Conservation (phyloP, 2,797 vertebrate genomes). For the Onychomys arenicola region DNA sequence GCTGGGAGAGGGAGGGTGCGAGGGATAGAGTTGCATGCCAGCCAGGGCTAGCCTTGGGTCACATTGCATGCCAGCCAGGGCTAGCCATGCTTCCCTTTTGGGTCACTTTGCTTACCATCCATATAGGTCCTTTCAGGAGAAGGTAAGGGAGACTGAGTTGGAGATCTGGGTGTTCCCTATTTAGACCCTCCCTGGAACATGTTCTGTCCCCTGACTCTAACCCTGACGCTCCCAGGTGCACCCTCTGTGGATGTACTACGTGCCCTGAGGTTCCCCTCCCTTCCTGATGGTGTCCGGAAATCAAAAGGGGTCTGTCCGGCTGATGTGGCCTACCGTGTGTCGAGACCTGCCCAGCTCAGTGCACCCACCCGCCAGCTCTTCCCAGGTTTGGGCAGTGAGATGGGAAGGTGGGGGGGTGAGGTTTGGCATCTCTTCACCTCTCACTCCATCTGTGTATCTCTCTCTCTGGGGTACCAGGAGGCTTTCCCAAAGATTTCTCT, state of each 20-base stretch:
- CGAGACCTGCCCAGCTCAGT: conserved; percentile 94
- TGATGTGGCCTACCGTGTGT: conserved; percentile 92
- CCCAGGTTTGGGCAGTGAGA: conserved; percentile 87
- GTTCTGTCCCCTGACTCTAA: neutral
- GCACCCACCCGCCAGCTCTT: conserved; percentile 96
- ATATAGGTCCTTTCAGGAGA: neutral
- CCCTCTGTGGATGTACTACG: conserved; percentile 92
- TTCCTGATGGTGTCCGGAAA: conserved; percentile 93
- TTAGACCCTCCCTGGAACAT: neutral
- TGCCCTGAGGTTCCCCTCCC: conserved; percentile 92
- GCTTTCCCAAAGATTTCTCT: conserved; percentile 95
- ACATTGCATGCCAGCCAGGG: accelerated
- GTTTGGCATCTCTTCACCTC: neutral
- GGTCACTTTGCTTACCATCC: neutral
- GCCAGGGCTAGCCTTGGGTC: too few species aligned
- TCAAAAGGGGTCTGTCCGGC: conserved; percentile 91
- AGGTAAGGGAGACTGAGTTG: neutral
- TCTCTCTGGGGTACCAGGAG: conserved; percentile 83
- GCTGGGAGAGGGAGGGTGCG: neutral
- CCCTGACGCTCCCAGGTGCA: conserved; percentile 81
- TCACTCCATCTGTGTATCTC: neutral
- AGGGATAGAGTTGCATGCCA: accelerated
- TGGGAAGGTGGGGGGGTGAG: too few species aligned
- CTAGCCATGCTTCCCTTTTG: neutral
- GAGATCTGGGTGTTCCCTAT: neutral